Evolutionary conservation across 2,113 vertebrate genomes (phyloP).

Genomic region (Zosterops borbonicus): DNA sequence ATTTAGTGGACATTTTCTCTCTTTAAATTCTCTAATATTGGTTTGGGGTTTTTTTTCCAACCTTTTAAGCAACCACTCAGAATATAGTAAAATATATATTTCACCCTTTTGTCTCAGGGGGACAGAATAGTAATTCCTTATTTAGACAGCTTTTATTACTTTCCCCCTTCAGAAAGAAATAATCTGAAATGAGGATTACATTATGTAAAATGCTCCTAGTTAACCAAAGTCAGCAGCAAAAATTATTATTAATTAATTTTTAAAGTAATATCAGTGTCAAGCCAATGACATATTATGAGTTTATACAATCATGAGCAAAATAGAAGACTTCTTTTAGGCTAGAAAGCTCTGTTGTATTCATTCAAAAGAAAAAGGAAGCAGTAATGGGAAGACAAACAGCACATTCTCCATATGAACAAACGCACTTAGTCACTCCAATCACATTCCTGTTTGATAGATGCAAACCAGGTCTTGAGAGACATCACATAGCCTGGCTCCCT

Average conservation of each 20-base stretch:
- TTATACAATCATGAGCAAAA: neutral
- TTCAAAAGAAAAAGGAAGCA: neutral
- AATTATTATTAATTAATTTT: neutral
- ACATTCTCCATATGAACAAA: neutral
- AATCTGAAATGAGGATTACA: neutral
- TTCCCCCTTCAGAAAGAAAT: neutral
- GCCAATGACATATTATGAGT: fast-evolving
- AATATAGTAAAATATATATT: neutral
- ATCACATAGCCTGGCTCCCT: fast-evolving
- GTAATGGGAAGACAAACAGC: neutral
- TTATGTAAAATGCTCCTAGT: neutral
- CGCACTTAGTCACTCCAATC: fast-evolving
- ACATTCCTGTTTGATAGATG: fast-evolving
- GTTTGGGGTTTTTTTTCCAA: fast-evolving
- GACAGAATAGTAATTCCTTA: neutral
- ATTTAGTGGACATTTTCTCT: neutral
- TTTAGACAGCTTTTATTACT: neutral
- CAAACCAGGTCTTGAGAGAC: neutral
- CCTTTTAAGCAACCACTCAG: neutral
- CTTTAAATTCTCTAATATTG: neutral
- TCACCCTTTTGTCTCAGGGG: neutral
- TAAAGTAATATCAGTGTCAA: neutral
- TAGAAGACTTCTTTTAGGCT: neutral
- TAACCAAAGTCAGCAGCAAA: neutral
- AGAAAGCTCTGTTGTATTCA: neutral